phyloP scores from a whole-genome alignment of 35 echinoderm and acorn worm species.

The Ophiothrix spiculata region DNA sequence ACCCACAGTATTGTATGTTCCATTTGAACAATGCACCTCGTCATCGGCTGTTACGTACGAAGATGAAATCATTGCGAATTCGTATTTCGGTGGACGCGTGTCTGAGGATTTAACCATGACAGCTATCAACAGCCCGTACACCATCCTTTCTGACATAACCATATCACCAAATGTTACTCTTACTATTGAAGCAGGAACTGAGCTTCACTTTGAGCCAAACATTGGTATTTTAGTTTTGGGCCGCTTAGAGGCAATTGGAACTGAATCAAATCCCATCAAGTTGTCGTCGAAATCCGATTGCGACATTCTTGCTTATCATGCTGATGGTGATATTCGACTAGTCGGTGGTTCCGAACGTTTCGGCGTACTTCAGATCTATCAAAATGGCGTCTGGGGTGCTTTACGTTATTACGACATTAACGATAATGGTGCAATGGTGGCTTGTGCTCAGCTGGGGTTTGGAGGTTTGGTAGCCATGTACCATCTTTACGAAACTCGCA shows the following conservation, averaged over 20 bases:
- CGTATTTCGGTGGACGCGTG: not conserved
- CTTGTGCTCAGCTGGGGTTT: not conserved
- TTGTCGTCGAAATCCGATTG: not conserved
- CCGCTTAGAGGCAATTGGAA: not conserved
- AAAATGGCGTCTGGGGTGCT: not conserved
- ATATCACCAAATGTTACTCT: not conserved
- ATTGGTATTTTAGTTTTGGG: not conserved
- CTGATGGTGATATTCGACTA: not conserved
- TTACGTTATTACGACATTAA: not conserved
- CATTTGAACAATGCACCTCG: not conserved
- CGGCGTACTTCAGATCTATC: not conserved
- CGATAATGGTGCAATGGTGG: not conserved
- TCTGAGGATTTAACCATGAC: not conserved
- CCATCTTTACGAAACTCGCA: not conserved
- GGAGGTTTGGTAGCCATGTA: not conserved
- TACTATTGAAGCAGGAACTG: slow-evolving; percentile 2
- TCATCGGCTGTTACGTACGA: not conserved
- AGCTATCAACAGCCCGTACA: not conserved
- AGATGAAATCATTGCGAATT: not conserved
- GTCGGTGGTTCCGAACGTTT: not conserved
- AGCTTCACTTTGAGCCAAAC: not conserved
- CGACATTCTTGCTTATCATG: not conserved
- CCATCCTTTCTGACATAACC: not conserved
- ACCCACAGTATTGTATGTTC: not conserved
- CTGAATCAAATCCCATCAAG: not conserved